phyloP scores from a whole-genome alignment of 1,140 invertebrate species.

The Drosophila bipectinata region DNA sequence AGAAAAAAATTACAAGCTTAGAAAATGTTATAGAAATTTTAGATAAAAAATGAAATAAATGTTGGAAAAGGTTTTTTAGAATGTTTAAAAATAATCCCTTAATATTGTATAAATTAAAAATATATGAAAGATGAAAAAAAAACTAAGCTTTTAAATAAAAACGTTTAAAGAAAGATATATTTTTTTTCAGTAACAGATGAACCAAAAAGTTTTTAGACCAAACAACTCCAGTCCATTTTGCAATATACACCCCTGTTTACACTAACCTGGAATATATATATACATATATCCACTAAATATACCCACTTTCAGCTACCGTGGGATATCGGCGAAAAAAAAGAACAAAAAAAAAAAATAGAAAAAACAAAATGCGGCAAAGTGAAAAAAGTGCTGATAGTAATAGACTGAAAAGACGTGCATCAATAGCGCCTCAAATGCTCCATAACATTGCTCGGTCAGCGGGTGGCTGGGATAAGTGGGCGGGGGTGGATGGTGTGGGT shows the following conservation, averaged over 20 bases:
- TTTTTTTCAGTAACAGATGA: too few relatives aligned
- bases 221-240: background rate
- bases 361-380: slow-evolving; percentile 61
- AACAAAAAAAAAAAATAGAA: slow-evolving; percentile 1
- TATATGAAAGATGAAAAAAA: too few relatives aligned
- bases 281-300: background rate
- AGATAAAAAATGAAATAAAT: too few relatives aligned
- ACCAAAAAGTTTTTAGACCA: too few relatives aligned
- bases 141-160: too few relatives aligned
- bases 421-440: slow-evolving; percentile 51
- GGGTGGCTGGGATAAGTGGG: background rate
- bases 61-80: too few relatives aligned
- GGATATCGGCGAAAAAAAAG: background rate
- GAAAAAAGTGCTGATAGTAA: slow-evolving; percentile 78
- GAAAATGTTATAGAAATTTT: too few relatives aligned
- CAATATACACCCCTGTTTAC: background rate
- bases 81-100: too few relatives aligned
- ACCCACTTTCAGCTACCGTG: background rate
- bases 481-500: background rate
- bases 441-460: slow-evolving; percentile 32
- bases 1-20: too few relatives aligned
- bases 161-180: too few relatives aligned
- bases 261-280: background rate
- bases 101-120: too few relatives aligned
- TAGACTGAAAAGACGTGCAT: slow-evolving; percentile 78